These are phyloP conservation scores for Halcyon badia DNA, from an alignment of 2,797 vertebrate genomes.

Conservation along the genomic window DNA sequence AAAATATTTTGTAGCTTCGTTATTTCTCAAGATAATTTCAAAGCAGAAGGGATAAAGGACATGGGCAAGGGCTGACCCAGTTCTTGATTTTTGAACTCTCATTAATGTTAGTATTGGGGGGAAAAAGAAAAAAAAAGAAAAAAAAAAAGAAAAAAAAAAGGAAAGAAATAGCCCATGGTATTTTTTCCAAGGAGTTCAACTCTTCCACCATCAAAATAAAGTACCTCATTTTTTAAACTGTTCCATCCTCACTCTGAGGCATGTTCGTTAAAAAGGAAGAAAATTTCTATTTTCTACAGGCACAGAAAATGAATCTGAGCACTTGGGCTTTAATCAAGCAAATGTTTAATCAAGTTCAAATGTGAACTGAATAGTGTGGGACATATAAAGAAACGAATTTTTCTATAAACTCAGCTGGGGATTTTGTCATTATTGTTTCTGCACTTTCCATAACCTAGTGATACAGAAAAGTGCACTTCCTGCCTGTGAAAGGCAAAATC, in stretches of 20 bases:
- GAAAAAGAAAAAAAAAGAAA: no score
- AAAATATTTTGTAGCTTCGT: background rate
- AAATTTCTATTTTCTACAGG: background rate
- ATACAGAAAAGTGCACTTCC: background rate
- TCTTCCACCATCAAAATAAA: background rate
- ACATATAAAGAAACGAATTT: fast-evolving
- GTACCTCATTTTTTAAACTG: background rate
- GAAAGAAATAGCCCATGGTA: background rate
- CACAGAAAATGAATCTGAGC: background rate
- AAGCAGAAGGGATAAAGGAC: background rate
- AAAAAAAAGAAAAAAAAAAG: no score
- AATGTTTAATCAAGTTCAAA: background rate
- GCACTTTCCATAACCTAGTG: background rate
- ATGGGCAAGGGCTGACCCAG: background rate
- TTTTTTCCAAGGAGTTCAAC: background rate
- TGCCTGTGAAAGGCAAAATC: background rate
- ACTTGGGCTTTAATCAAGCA: background rate
- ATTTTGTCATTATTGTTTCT: background rate
- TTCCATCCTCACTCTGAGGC: background rate
- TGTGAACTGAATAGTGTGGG: background rate
- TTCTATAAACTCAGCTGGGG: fast-evolving
- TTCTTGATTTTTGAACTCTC: background rate
- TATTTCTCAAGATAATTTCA: background rate
- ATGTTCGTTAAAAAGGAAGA: background rate
- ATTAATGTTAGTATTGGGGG: background rate